Conservation (phyloP, 2,888 invertebrate species). For the Yponomeuta plumbellus region DNA sequence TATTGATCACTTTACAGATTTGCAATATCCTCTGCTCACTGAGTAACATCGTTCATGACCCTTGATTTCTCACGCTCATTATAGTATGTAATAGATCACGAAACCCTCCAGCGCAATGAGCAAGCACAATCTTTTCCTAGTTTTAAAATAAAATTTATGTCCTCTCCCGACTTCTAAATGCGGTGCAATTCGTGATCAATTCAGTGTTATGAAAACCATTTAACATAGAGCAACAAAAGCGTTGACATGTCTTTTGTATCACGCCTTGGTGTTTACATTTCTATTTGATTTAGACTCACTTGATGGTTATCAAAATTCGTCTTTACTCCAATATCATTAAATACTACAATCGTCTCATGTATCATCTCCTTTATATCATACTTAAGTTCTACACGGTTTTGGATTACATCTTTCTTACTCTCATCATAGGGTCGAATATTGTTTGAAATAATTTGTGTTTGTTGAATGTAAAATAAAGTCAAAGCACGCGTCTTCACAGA, state of each 20-base stretch:
- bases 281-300: slow-evolving; percentile 46
- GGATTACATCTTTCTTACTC: neutral
- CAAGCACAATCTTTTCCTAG: neutral
- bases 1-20: neutral
- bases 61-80: neutral
- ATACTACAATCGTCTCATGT: neutral
- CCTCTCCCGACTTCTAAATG: slow-evolving; percentile 23
- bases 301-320: neutral
- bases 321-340: neutral
- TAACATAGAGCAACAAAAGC: slow-evolving; percentile 52
- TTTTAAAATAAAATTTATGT: neutral
- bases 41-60: neutral
- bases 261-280: slow-evolving; percentile 64
- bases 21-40: neutral
- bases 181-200: slow-evolving; percentile 64
- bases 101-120: neutral
- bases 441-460: neutral
- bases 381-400: neutral
- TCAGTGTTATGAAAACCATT: slow-evolving; percentile 71
- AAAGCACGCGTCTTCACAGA: slow-evolving; percentile 57
- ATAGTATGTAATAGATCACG: too few relatives aligned
- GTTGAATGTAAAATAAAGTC: neutral
- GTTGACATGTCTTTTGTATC: slow-evolving; percentile 40
- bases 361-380: neutral
- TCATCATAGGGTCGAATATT: neutral